A percentile compares a stretch with the other conserved stretches of the same genome.
Conservation (phyloP, 2,888 invertebrate genomes). For the Drosophila paramelanica region DNA sequence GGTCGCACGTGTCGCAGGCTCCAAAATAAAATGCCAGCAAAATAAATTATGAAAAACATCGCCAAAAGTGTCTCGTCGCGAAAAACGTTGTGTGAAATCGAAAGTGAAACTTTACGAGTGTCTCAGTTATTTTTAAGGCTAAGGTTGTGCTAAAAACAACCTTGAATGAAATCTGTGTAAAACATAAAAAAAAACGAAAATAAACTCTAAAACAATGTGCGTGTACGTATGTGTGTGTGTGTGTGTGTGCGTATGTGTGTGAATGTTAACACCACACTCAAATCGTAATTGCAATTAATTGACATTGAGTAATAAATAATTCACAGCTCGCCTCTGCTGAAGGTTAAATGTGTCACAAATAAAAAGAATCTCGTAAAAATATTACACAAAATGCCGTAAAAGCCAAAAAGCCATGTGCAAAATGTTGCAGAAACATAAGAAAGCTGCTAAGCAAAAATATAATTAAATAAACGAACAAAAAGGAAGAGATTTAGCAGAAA, state of each 20-base stretch:
- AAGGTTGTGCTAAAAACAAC: conserved; percentile 65
- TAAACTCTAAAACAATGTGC: conserved; percentile 13
- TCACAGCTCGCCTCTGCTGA: conserved; percentile 36
- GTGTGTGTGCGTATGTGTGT: conserved; percentile 20
- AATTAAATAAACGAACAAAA: background rate
- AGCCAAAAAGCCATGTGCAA: conserved; percentile 26
- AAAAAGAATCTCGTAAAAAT: conserved; percentile 5
- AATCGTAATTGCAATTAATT: conserved; percentile 45
- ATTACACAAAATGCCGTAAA: conserved; percentile 21
- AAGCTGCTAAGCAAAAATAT: conserved; percentile 3
- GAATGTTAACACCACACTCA: conserved; percentile 23
- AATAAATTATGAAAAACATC: conserved; percentile 10
- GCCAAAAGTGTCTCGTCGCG: conserved; percentile 5
- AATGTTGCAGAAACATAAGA: conserved; percentile 5
- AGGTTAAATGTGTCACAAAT: conserved; percentile 43
- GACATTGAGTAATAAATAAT: conserved; percentile 58
- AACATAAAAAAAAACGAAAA: conserved; percentile 10
- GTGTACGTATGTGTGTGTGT: conserved; percentile 18
- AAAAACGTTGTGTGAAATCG: conserved; percentile 37
- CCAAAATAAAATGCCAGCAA: conserved; percentile 30
- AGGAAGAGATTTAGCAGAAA: background rate
- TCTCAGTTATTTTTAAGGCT: conserved; percentile 54
- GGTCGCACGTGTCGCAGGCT: conserved; percentile 51
- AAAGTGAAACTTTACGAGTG: conserved; percentile 41
- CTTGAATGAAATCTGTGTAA: conserved; percentile 50